Conservation (phyloP, 2,888 invertebrate species). For the Chrysodeixis includens region DNA sequence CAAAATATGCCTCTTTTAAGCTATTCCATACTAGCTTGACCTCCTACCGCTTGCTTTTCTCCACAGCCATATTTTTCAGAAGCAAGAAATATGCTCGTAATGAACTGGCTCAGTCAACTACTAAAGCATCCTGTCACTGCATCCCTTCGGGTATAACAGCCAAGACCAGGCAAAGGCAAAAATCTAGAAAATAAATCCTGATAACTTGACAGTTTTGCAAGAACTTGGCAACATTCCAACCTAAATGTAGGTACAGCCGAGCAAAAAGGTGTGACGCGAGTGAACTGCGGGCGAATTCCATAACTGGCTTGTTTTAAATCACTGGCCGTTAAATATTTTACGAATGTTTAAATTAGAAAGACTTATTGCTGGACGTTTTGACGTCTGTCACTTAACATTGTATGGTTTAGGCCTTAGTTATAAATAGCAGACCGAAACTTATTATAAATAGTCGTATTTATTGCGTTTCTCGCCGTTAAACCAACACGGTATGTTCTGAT, state of each 20-base stretch:
- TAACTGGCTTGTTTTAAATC: not conserved
- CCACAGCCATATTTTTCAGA: no score
- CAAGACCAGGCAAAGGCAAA: slow-evolving; percentile 21
- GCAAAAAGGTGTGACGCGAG: slow-evolving; percentile 2
- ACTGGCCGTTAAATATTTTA: not conserved
- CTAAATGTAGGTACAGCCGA: slow-evolving; percentile 18
- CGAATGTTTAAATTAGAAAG: not conserved
- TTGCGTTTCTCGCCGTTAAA: no score
- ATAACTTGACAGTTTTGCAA: slow-evolving; percentile 34
- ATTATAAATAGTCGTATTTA: no score
- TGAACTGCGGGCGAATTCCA: not conserved
- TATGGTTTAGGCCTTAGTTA: no score
- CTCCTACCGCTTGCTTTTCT: no score
- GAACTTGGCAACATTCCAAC: slow-evolving; percentile 44
- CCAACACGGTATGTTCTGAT: no score
- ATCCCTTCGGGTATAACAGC: slow-evolving; percentile 3
- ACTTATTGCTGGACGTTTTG: not conserved
- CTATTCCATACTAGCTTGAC: no score
- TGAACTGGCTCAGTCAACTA: not conserved
- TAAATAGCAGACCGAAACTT: no score
- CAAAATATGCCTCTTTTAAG: no score
- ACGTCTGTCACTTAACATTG: no score
- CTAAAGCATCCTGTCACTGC: not conserved
- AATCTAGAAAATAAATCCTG: slow-evolving; percentile 39
- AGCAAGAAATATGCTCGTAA: not conserved